A percentile compares a stretch with the other conserved stretches of the same genome.
Evolutionary conservation across 1,140 invertebrate species (phyloP).

Genomic region (Drosophila truncata): DNA sequence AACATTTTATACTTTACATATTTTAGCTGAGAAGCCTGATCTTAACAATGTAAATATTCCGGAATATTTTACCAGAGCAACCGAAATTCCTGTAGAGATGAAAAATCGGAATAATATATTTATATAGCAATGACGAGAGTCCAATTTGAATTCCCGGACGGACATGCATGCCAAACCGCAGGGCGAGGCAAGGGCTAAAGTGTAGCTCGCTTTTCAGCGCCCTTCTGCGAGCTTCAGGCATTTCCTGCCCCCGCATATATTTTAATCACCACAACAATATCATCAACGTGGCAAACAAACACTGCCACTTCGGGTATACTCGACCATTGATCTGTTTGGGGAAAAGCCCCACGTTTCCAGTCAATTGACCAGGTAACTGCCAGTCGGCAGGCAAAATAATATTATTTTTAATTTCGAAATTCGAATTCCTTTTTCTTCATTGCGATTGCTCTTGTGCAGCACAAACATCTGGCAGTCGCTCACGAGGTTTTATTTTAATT

Average conservation of each 20-base stretch:
- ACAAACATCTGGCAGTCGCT: slow-evolving; percentile 31
- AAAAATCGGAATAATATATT: slow-evolving; percentile 3
- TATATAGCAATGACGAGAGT: not conserved
- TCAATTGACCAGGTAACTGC: slow-evolving; percentile 9
- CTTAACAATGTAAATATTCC: not conserved
- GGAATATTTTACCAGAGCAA: not conserved
- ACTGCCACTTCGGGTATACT: not conserved
- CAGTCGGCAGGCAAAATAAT: slow-evolving; percentile 11
- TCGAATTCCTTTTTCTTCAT: slow-evolving; percentile 8
- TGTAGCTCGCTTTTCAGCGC: slow-evolving; percentile 31
- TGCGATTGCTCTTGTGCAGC: slow-evolving; percentile 35
- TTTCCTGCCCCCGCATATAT: slow-evolving; percentile 28
- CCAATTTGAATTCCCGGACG: slow-evolving; percentile 23
- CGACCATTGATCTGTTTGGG: not conserved
- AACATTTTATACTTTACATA: not conserved
- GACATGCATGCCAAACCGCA: slow-evolving; percentile 21
- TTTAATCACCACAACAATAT: slow-evolving; percentile 64
- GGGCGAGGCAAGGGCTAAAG: slow-evolving; percentile 2
- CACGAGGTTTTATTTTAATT: slow-evolving; percentile 66
- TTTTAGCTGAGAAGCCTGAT: no score
- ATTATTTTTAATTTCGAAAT: slow-evolving; percentile 8
- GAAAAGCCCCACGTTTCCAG: not conserved
- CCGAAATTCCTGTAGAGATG: not conserved
- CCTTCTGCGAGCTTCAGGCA: slow-evolving; percentile 2
- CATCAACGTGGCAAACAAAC: slow-evolving; percentile 32